Evolutionary conservation across 2,888 invertebrate genomes (phyloP), one percentile per base, ranked within the genome.

Genomic region (Ligdia adustata): DNA sequence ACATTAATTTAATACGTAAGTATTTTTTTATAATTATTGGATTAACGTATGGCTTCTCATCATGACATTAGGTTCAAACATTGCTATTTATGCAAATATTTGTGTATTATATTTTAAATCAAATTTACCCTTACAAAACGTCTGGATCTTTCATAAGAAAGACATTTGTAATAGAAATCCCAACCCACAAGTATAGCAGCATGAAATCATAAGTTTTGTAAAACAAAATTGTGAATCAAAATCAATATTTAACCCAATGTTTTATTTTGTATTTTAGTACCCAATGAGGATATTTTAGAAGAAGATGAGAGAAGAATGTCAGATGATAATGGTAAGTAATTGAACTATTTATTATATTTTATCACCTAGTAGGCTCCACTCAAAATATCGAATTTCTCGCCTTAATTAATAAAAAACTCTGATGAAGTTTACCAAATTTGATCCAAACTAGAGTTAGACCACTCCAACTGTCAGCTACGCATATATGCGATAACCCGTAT

Each of bases 281-380:
- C 91, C 31, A 90, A 90, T 61, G 91, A 91, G 54, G 91, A 91
- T 54, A 91, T 91, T 46, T 72, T 91, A 15, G 91, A 91, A 75
- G 91, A 91, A 58, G 91, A 91, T 35, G 91, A 91, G 65, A 76
- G 83, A 42, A 75, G 90, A 72, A 60, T 89, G 64, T 86, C 89
- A 1, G 86, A 87, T 52, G 90, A 88, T 20, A 86, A 86, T 61
- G 88, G 89, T 87, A 75, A 69, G 66, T 40, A 3, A 11, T n/a
- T n/a, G n/a, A n/a, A n/a, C n/a, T n/a, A n/a, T n/a, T n/a, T n/a
- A n/a, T n/a, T n/a, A n/a, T n/a, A n/a, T n/a, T n/a, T n/a, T n/a
- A n/a, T n/a, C n/a, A n/a, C n/a, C n/a, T n/a, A n/a, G n/a, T n/a
- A n/a, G n/a, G n/a, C n/a, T n/a, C n/a, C n/a, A n/a, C n/a, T n/a